Percentiles rank a stretch among this genome's conserved stretches.
Evolutionary conservation across 2,888 invertebrate species (phyloP).

Genomic region (Erpobdella octoculata): DNA sequence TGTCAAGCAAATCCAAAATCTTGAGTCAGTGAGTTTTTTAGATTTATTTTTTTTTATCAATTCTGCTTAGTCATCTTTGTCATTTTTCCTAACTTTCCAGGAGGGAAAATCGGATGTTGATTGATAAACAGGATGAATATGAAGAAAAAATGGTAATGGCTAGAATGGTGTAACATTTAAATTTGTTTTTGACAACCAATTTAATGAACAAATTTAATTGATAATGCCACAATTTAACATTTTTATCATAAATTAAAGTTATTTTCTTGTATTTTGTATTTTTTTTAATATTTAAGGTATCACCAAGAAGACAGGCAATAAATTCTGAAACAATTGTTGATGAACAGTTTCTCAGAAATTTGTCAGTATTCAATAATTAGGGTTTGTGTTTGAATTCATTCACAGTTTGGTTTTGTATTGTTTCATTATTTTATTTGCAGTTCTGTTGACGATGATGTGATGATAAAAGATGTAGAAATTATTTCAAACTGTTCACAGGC

Average conservation of each 20-base stretch:
- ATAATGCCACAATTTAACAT: no score
- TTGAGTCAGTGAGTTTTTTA: conserved; percentile 9
- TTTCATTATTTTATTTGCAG: background rate
- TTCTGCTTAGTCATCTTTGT: no score
- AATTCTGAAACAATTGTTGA: background rate
- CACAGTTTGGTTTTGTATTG: background rate
- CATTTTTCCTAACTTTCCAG: background rate
- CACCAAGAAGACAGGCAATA: no score
- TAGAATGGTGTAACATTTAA: no score
- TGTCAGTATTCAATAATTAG: background rate
- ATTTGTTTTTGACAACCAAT: no score
- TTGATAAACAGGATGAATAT: background rate
- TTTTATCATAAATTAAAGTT: no score
- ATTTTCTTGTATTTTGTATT: no score
- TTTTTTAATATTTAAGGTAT: no score
- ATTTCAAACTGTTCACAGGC: conserved; percentile 11
- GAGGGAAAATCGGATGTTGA: background rate
- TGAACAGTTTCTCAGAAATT: conserved; percentile 2
- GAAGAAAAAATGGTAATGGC: background rate
- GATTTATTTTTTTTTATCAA: no score
- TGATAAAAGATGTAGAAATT: background rate
- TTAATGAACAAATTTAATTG: no score
- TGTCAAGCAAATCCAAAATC: conserved; percentile 49
- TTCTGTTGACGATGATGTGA: conserved; percentile 3
- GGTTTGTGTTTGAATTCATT: background rate